A percentile compares a stretch with the other conserved stretches of the same genome.
Evolutionary conservation across 2,113 vertebrate genomes (phyloP).

Genomic region (Opisthocomus hoazin): DNA sequence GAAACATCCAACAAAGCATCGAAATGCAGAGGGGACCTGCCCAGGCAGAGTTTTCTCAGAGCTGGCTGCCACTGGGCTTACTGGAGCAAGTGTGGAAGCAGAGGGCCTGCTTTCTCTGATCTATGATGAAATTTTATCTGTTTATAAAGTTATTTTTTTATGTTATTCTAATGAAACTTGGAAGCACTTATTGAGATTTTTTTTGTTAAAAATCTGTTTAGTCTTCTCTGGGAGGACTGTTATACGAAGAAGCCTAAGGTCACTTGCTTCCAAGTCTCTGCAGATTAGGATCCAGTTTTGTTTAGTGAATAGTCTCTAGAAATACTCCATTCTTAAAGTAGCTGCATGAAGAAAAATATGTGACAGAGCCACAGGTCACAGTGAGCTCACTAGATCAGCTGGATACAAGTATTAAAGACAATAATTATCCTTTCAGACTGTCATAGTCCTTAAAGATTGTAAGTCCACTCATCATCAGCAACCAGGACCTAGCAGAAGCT

Average conservation of each 20-base stretch:
- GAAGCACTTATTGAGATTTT: not conserved
- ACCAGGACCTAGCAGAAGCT: not conserved
- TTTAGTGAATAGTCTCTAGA: not conserved
- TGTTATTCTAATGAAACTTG: not conserved
- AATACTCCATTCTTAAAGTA: not conserved
- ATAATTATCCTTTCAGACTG: not conserved
- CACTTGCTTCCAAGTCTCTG: not conserved
- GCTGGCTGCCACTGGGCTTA: not conserved
- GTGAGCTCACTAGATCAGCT: not conserved
- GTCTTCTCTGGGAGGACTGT: not conserved
- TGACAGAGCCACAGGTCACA: not conserved
- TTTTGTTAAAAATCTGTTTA: not conserved
- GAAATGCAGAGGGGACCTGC: not conserved
- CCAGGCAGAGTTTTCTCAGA: not conserved
- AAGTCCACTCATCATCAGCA: not conserved
- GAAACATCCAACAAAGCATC: not conserved
- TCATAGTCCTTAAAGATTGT: not conserved
- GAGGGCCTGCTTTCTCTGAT: not conserved
- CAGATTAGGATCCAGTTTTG: not conserved
- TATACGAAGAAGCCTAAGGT: not conserved
- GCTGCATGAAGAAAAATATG: not conserved
- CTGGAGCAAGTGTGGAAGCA: not conserved
- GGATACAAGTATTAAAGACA: not conserved
- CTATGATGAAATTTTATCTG: not conserved
- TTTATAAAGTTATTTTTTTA: not conserved